Evolutionary conservation across 2,113 vertebrate species (phyloP).

Genomic region (Alouatta palliata): DNA sequence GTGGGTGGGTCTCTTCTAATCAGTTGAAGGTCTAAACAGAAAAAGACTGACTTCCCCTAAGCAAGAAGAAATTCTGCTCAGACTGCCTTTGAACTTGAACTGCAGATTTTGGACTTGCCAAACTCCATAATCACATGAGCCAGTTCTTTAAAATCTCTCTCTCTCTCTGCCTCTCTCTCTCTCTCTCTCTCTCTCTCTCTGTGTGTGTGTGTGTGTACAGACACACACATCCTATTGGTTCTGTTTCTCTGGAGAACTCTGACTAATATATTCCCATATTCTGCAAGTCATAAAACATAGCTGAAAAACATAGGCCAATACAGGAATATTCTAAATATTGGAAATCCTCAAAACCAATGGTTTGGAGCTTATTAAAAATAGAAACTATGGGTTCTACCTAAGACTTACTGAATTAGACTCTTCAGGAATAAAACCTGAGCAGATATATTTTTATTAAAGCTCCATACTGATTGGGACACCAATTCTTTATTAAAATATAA

Average conservation of each 20-base stretch:
- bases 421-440: background rate
- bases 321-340: background rate
- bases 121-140: background rate
- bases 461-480: background rate
- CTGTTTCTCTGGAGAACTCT: background rate
- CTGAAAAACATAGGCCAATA: background rate
- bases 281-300: background rate
- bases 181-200: too few species aligned
- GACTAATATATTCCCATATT: background rate
- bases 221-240: background rate
- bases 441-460: background rate
- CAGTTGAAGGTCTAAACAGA: background rate
- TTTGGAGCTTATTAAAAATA: slow-evolving; percentile 11
- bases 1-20: background rate
- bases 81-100: background rate
- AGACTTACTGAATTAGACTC: background rate
- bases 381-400: background rate
- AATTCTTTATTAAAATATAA: background rate
- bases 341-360: background rate
- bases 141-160: too few species aligned
- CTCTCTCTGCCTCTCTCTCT: too few species aligned
- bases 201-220: background rate
- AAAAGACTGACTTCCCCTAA: background rate
- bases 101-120: background rate
- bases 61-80: background rate